Base-by-base conservation (phyloP, 2,888 invertebrate genomes). In the Gisinianus flammeolus region DNA sequence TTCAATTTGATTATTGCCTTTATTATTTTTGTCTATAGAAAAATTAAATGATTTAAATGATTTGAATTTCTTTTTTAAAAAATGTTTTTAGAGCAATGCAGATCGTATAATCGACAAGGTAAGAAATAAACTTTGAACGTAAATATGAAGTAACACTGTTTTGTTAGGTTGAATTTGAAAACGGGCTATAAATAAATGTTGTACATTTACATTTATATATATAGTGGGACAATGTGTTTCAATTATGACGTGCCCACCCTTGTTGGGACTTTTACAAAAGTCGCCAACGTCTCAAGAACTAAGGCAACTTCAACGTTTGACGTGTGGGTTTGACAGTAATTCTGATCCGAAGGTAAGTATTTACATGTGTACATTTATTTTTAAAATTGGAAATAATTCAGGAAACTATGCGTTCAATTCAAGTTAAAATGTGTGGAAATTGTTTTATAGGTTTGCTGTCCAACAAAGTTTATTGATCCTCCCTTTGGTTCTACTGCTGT, bases 261-360 rank as follows among this genome's bases (percentile, higher is more conserved):
- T 78, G 1, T 28, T 78, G 16, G 10, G 70, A 16, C 44, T 71
- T 58, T 52, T 78, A n/a, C 56, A 56, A 54, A 62, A 56, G 28
- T 54, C 35, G 26, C 73, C 73, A 5, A 67, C 67, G 0, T n/a
- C 66, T 28, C 33, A 28, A 8, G 70, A 72, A 28, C 56, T 80
- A 3, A 35, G 70, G 16, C 64, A 35, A 19, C 62, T 80, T 0
- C 80, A 80, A 31, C 72, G 76, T 44, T 22, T 80, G 22, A 80
- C 80, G 1, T 80, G 80, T 30, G 80, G 78, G 28, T 80, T 78
- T 73, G 72, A 78, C 19, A 64, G 69, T n/a, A 68, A 68, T n/a
- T 31, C 67, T 6, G 76, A 80, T 26, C 78, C 78, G 0, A 80
- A 78, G 67, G 80, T 80, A 67, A 28, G 22, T 31, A 24, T 26